These are phyloP conservation scores for Macrophya alboannulata DNA, from an alignment of 2,888 invertebrate genomes.

Conservation along the genomic window DNA sequence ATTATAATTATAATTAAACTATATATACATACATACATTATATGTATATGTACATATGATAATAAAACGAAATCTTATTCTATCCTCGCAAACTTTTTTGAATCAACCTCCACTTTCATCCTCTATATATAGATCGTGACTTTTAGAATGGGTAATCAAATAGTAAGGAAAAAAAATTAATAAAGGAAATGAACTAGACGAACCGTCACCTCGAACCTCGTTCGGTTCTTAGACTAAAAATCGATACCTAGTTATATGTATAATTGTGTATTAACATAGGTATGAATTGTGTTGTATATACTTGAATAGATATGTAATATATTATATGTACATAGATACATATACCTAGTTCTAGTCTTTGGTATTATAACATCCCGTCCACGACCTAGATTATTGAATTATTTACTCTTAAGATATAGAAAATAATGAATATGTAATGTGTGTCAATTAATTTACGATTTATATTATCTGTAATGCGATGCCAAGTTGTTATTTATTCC, in stretches of 20 bases:
- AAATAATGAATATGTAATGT: background rate
- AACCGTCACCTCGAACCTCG: background rate
- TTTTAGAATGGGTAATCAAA: background rate
- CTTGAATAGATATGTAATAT: too few species aligned
- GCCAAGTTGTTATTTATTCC: background rate
- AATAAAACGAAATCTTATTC: too few species aligned
- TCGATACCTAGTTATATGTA: background rate
- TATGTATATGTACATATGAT: too few species aligned
- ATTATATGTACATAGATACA: background rate
- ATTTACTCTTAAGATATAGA: background rate
- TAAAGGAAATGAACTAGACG: background rate
- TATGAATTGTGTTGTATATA: too few species aligned
- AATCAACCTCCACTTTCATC: background rate
- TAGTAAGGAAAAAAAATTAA: background rate
- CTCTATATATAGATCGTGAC: background rate
- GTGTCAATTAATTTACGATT: slow-evolving; percentile 4
- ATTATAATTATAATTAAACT: background rate
- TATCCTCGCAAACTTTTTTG: background rate
- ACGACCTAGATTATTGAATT: background rate
- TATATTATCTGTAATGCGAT: background rate
- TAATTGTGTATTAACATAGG: too few species aligned
- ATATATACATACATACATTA: too few species aligned
- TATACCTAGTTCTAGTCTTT: background rate
- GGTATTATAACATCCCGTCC: background rate
- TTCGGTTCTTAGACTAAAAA: background rate